Evolutionary conservation across 2,113 vertebrate genomes (phyloP).

Genomic region (Zapus hudsonius): DNA sequence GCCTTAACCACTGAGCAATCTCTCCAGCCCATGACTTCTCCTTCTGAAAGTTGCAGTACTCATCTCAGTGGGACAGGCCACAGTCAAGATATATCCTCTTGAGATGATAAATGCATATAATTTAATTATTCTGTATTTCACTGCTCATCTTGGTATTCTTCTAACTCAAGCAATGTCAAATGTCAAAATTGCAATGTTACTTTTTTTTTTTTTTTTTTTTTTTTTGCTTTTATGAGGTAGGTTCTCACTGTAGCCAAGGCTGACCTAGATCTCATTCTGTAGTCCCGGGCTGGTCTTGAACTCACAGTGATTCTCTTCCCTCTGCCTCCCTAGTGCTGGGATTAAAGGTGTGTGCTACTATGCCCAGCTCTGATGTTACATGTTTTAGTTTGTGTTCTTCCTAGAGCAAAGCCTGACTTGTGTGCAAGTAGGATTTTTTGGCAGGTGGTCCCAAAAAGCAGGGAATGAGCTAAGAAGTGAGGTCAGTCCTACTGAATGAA

Average conservation of each 20-base stretch:
- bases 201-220: too few species aligned
- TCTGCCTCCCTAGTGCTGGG: too few species aligned
- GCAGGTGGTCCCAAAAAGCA: neutral
- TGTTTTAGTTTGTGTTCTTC: neutral
- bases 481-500: neutral
- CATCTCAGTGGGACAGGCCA: neutral
- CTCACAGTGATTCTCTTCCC: too few species aligned
- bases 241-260: too few species aligned
- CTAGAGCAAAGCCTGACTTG: neutral
- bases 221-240: too few species aligned
- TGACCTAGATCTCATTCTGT: too few species aligned
- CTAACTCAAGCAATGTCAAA: neutral
- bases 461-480: neutral
- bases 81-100: neutral
- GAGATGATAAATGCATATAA: neutral
- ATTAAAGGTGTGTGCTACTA: too few species aligned
- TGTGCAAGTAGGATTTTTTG: neutral
- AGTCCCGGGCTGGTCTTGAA: too few species aligned
- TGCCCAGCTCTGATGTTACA: too few species aligned
- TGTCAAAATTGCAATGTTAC: neutral
- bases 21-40: too few species aligned
- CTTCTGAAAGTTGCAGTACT: neutral
- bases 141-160: neutral
- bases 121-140: neutral
- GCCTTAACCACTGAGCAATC: too few species aligned